Conservation (phyloP, 2,888 invertebrate species). For the Dioctria rufipes region DNA sequence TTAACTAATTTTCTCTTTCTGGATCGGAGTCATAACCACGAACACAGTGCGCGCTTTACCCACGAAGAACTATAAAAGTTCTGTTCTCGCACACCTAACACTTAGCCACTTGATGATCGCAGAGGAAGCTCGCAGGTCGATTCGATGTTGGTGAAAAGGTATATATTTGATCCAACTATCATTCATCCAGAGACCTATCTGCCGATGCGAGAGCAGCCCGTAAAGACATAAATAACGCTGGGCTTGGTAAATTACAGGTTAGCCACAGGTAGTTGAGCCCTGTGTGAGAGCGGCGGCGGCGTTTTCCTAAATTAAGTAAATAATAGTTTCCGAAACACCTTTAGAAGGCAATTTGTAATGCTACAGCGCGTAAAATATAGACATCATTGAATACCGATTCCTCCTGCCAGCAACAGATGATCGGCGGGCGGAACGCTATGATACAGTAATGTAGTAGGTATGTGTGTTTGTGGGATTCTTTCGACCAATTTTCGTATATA, state of each 20-base stretch:
- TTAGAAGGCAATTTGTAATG: conserved; percentile 60
- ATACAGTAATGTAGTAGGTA: conserved; percentile 7
- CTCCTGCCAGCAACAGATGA: conserved; percentile 29
- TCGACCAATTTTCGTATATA: conserved; percentile 53
- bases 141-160: conserved; percentile 42
- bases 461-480: conserved; percentile 42
- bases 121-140: background rate
- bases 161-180: conserved; percentile 50
- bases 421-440: conserved; percentile 46
- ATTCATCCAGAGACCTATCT: conserved; percentile 47
- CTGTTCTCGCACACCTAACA: conserved; percentile 22
- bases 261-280: conserved; percentile 60
- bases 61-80: conserved; percentile 9
- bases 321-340: conserved; percentile 63
- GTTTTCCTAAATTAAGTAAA: conserved; percentile 62
- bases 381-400: conserved; percentile 55
- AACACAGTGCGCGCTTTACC: background rate
- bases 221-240: conserved; percentile 58
- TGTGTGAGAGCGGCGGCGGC: conserved; percentile 59
- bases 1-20: conserved; percentile 37
- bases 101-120: background rate
- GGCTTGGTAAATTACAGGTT: conserved; percentile 59
- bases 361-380: conserved; percentile 59
- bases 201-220: conserved; percentile 40
- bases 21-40: conserved; percentile 32